Evolutionary conservation across 2,888 invertebrate genomes (phyloP).

Genomic region (Sussaba pulchella): DNA sequence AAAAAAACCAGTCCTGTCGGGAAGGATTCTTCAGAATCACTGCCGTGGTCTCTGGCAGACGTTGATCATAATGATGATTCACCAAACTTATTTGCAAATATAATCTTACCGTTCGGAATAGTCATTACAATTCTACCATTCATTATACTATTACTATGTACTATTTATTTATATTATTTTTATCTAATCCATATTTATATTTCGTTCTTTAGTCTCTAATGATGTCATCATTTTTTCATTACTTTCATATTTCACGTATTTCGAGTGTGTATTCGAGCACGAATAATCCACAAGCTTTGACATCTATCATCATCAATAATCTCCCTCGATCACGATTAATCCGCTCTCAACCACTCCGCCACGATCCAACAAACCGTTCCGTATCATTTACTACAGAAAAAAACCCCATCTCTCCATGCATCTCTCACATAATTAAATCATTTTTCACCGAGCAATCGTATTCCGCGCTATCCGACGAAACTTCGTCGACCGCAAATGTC

Average conservation of each 20-base stretch:
- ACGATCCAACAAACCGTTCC: background rate
- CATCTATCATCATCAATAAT: conserved; percentile 27
- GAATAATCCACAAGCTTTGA: conserved; percentile 2
- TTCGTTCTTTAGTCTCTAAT: no score
- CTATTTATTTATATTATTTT: no score
- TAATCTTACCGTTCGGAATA: conserved; percentile 3
- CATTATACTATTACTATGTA: no score
- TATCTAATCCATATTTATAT: no score
- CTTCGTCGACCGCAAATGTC: conserved; percentile 1
- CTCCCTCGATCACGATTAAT: conserved; percentile 1
- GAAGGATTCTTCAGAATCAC: conserved; percentile 33
- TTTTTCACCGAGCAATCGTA: conserved; percentile 4
- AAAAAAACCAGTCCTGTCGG: conserved; percentile 13
- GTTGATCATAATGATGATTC: conserved; percentile 15
- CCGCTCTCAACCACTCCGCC: background rate
- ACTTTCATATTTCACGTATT: no score
- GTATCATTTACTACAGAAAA: conserved; percentile 15
- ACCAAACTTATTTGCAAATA: background rate
- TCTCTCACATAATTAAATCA: conserved; percentile 9
- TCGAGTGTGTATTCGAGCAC: background rate
- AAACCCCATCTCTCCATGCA: background rate
- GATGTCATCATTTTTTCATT: no score
- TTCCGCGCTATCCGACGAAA: conserved; percentile 2
- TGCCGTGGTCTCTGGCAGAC: background rate
- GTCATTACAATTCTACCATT: no score